phyloP scores from a whole-genome alignment of 2,797 vertebrate genomes.

The Glossophaga mutica region DNA sequence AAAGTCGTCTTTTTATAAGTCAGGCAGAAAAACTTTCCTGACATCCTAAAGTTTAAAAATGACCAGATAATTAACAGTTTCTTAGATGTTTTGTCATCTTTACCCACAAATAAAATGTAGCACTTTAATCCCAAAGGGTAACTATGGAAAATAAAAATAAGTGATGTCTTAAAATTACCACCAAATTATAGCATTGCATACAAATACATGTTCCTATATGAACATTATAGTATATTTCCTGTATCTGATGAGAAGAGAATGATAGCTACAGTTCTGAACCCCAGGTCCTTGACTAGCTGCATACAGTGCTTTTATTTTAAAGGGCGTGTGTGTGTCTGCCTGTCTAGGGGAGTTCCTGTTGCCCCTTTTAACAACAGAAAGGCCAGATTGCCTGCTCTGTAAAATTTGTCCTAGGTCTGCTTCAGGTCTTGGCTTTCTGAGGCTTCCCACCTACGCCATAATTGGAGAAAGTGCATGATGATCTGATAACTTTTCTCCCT shows the following conservation, averaged over 20 bases:
- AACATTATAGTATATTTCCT: not conserved
- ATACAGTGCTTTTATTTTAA: not conserved
- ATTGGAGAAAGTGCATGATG: not conserved
- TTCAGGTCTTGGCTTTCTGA: not conserved
- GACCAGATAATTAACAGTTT: not conserved
- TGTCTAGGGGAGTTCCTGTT: not conserved
- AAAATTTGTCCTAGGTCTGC: not conserved
- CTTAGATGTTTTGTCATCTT: not conserved
- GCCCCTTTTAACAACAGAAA: not conserved
- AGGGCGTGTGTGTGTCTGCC: not conserved
- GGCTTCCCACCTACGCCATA: not conserved
- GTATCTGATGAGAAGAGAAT: not conserved
- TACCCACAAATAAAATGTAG: constrained; percentile 10
- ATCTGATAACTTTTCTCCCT: not conserved
- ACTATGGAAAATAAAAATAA: not conserved
- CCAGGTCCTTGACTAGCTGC: not conserved
- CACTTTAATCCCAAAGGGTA: not conserved
- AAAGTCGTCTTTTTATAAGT: not conserved
- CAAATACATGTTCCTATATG: not conserved
- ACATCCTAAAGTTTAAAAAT: not conserved
- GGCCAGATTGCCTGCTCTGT: not conserved
- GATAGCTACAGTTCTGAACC: not conserved
- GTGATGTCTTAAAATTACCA: not conserved
- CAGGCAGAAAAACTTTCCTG: not conserved
- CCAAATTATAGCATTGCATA: not conserved